Base-by-base conservation (phyloP, 2,113 vertebrate species). In the Megaleporinus macrocephalus region DNA sequence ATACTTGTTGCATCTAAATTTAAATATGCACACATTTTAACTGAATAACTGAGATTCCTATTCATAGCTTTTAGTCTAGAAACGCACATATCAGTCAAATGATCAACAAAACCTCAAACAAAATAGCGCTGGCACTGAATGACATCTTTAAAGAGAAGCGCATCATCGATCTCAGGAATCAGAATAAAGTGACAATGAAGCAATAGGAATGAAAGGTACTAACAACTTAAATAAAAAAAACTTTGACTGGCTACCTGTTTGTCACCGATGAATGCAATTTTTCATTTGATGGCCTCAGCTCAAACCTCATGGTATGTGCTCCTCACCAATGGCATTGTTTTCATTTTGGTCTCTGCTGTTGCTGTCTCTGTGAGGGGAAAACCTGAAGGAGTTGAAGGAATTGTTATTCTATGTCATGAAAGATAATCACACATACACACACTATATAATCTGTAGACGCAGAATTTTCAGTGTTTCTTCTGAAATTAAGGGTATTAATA, bases 211-310 rank as follows among this genome's bases (percentile, higher is more conserved):
- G n/a, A 24, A n/a, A 24, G 33, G 75, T 0, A 30, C 30, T 65
- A 49, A 65, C 0, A 18, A 16, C 1, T 26, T 12, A n/a, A 6
- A 14, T 16, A 15, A n/a, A 44, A 18, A 62, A 29, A 18, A 65
- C 47, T 9, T 53, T 26, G 33, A 49, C 29, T 5, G 22, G 9
- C 18, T 66, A 70, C 78, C 88, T 90, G 78, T 87, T 80, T 86
- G 85, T 90, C 83, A 88, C 1, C 85, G 2, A 89, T 76, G 85
- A 86, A 84, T 89, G 88, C 87, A 83, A 85, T 86, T 86, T 92
- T 89, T 93, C 93, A 94, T 93, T 85, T 89, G 90, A 88, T 68
- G 86, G 87, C 84, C 86, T 85, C 51, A 81, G 53, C 27, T 73
- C 51, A 76, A 83, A 89, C 79, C 76, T 91, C 65, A 90, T 87